Base-by-base conservation (phyloP, 2,888 invertebrate genomes). In the Sinhomidia bicolor region DNA sequence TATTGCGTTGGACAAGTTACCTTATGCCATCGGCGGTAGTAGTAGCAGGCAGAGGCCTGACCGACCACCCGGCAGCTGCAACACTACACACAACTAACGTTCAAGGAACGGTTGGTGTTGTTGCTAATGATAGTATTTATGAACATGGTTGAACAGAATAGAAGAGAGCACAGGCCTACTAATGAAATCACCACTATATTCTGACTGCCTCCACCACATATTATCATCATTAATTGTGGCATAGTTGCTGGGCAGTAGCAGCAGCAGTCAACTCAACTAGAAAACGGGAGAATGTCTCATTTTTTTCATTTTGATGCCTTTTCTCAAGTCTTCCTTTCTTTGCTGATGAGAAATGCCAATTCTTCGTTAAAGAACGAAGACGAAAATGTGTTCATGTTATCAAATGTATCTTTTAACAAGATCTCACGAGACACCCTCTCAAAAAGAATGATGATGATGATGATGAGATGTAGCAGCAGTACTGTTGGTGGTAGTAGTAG, bases 361-460 rank as follows among this genome's bases (percentile, higher is more conserved):
- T 44, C 44, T 2, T 47, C n/a, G 26, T n/a, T 14, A 71, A 10
- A 60, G 26, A 32, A 65, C 1, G 47, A 74, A 20, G 23, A 26
- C 23, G 47, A 74, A 74, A 44, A 26, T 71, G 71, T 71, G 41
- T 20, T 41, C 41, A 41, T 71, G n/a, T n/a, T n/a, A 71, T 71
- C 74, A 47, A 74, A 44, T 74, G 47, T 74, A 47, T 74, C 47
- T 74, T 74, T 74, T 74, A 74, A 74, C 74, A 74, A 47, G 74
- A 36, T 74, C 74, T 74, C 74, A 47, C 74, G 74, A 74, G 74
- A 74, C 74, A 44, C n/a, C 29, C 29, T 47, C 23, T 74, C 20
- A 41, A 41, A 71, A 71, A 71, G 5, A 17, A 41, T 41, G 71
- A 57, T 57, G 57, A 57, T 57, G 57, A 57, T 6, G 20, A 20